A percentile compares a stretch with the other conserved stretches of the same genome.
Conservation (phyloP, 2,113 vertebrate genomes). For the Melanerpes formicivorus region DNA sequence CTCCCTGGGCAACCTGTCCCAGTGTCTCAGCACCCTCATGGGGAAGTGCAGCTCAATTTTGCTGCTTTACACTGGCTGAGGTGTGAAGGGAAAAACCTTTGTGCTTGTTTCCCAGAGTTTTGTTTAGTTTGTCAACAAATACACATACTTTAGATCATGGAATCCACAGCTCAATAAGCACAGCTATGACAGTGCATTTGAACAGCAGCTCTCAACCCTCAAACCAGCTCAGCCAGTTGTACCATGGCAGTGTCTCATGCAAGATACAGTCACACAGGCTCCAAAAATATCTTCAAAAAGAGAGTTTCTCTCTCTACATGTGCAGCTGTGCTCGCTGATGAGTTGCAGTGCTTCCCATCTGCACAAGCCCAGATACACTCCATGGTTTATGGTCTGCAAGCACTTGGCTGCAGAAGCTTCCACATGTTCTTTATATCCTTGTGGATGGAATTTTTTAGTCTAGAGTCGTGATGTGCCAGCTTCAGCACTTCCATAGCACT, state of each 20-base stretch:
- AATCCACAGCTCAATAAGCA: not conserved
- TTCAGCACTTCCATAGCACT: not conserved
- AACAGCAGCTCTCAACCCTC: not conserved
- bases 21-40: too few relatives aligned
- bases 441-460: not conserved
- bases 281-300: not conserved
- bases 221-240: not conserved
- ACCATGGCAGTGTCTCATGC: not conserved
- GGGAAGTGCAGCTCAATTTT: not conserved
- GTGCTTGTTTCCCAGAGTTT: not conserved
- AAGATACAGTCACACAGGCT: not conserved
- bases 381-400: not conserved
- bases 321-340: not conserved
- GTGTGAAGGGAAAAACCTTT: not conserved
- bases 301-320: not conserved
- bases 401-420: constrained; percentile 1
- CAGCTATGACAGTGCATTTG: not conserved
- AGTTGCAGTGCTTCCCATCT: not conserved
- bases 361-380: not conserved
- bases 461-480: not conserved
- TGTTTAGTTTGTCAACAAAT: not conserved
- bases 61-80: not conserved
- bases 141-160: not conserved
- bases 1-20: too few relatives aligned
- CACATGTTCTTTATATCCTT: not conserved